Evolutionary conservation across 2,797 vertebrate species (phyloP).

Genomic region (Syngnathus acus): DNA sequence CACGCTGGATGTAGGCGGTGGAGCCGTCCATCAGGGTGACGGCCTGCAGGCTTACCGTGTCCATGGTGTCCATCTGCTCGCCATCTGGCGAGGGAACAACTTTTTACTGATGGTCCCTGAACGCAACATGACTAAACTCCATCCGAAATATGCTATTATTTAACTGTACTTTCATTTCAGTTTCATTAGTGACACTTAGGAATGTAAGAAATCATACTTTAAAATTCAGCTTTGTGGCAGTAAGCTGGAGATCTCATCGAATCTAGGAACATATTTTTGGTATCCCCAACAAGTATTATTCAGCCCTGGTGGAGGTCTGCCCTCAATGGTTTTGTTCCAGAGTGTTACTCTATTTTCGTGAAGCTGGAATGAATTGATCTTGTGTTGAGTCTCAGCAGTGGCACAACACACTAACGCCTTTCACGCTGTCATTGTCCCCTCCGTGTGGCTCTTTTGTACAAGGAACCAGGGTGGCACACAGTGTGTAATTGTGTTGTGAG

Average conservation of each 20-base stretch:
- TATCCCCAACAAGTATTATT: neutral
- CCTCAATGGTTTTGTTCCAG: neutral
- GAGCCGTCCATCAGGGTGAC: conserved; percentile 96
- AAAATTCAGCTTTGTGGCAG: too few species aligned
- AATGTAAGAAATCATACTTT: too few species aligned
- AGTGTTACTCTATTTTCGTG: neutral
- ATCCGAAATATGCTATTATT: too few species aligned
- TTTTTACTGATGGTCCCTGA: neutral
- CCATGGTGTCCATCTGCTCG: conserved; percentile 92
- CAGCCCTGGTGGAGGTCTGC: neutral
- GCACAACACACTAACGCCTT: neutral
- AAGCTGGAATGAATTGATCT: neutral
- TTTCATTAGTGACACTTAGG: too few species aligned
- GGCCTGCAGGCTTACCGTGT: conserved; percentile 95
- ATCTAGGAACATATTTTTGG: neutral
- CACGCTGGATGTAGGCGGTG: conserved; percentile 97
- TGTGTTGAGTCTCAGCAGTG: neutral
- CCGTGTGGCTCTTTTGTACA: neutral
- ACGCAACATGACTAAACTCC: neutral
- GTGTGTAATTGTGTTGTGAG: neutral
- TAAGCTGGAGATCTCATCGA: too few species aligned
- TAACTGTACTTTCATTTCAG: too few species aligned
- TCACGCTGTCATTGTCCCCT: neutral
- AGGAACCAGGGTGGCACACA: neutral
- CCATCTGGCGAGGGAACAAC: conserved; percentile 68